A percentile compares a stretch with the other conserved stretches of the same genome.
Evolutionary conservation across 37 sponge, comb jelly and placozoan species (phyloP).

Genomic region (Ianthella basta): DNA sequence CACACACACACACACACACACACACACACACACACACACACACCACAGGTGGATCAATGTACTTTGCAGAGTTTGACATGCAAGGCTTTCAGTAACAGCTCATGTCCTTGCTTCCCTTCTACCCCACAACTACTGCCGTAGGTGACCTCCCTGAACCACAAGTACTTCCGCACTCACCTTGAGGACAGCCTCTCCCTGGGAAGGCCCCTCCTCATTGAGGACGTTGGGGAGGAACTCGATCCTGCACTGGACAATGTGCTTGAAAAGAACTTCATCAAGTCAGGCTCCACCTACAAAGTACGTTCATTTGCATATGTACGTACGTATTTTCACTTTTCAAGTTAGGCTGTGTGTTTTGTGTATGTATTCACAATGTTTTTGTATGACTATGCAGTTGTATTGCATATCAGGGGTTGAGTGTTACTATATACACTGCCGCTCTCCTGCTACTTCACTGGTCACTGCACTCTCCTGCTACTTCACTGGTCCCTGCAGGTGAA

Average conservation of each 20-base stretch:
- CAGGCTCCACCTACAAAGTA: slow-evolving; percentile 74
- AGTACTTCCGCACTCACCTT: slow-evolving; percentile 95
- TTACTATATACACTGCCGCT: too few species aligned
- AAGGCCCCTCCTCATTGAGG: slow-evolving; percentile 90
- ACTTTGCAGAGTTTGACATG: too few species aligned
- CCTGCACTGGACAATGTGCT: slow-evolving; percentile 99
- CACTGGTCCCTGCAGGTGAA: slow-evolving; percentile 86
- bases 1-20: too few species aligned
- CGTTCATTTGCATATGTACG: not conserved
- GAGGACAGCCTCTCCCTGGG: slow-evolving; percentile 98
- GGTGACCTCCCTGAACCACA: slow-evolving; percentile 92
- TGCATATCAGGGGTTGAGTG: not conserved
- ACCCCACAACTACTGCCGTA: not conserved
- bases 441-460: not conserved
- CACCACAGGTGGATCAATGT: too few species aligned
- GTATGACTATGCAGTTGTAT: not conserved
- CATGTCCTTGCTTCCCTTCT: too few species aligned
- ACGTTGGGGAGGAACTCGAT: slow-evolving; percentile 95
- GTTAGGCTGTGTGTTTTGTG: too few species aligned
- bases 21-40: too few species aligned
- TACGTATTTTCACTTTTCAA: not conserved
- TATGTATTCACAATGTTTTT: not conserved
- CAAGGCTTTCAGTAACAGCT: too few species aligned
- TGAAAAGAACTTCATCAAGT: slow-evolving; percentile 99
- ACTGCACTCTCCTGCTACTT: not conserved